Evolutionary conservation across 2,113 vertebrate species (phyloP), one percentile per base, ranked within the genome.

Genomic region (Cinclus mexicanus): DNA sequence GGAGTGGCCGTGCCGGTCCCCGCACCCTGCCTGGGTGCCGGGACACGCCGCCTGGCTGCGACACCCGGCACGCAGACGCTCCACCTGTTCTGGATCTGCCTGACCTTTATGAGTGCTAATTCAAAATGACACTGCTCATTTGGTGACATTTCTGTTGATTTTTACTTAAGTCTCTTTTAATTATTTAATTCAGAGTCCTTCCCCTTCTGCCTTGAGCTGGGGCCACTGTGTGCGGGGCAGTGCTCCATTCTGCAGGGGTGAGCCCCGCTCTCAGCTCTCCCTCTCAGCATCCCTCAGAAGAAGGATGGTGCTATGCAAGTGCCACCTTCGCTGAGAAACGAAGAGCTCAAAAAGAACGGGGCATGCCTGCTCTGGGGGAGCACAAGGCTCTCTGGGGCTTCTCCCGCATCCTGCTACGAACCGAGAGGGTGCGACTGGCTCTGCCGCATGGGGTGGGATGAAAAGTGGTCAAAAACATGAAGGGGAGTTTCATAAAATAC

Each of bases 91-190:
- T 14, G 89, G 61, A 81, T 93, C 89, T 0, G 67, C 90, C 92
- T 97, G 97, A 97, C 97, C 96, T 97, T 97, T 97, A 83, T 14
- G 22, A 94, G 94, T 7, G 3, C 92, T 97, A 96, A 97, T 97
- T 87, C 96, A 93, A 95, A 92, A 96, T 76, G 97, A 97, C 96
- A 97, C 93, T 53, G 87, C 89, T 97, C 94, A 83, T 96, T 97
- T 96, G 95, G 95, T 97, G 97, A 96, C 95, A 97, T 97, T 97
- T 97, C 96, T 97, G 93, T 87, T 97, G 94, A 95, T 95, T 97
- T 97, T 95, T 90, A 94, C 96, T 96, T 93, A 85, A 96, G 95
- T 96, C 95, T 95, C 91, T 93, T 96, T 94, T 96, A 96, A 96
- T 97, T 97, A 96, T 97, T 96, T 94, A 97, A 96, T 95, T 89